Percentiles rank a stretch among this genome's conserved stretches.
Evolutionary conservation across 2,888 invertebrate species (phyloP).

Genomic region (Mythimna albipuncta): DNA sequence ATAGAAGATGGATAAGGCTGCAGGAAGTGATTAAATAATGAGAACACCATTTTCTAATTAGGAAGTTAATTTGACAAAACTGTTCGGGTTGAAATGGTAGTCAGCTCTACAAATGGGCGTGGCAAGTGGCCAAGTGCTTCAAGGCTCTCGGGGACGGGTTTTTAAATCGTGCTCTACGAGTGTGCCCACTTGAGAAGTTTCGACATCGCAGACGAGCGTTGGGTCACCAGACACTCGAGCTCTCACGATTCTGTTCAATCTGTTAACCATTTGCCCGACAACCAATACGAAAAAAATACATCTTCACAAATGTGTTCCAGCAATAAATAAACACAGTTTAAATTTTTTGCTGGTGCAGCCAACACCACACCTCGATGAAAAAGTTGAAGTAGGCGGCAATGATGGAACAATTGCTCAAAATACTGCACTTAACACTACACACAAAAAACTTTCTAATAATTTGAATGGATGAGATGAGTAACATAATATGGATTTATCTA

Average conservation of each 20-base stretch:
- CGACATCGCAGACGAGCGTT: constrained; percentile 77
- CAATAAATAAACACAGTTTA: constrained; percentile 45
- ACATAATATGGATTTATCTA: constrained; percentile 6
- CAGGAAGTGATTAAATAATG: constrained; percentile 24
- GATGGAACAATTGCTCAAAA: constrained; percentile 34
- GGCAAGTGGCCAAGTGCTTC: constrained; percentile 85
- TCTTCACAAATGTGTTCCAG: constrained; percentile 59
- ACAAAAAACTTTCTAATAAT: constrained; percentile 45
- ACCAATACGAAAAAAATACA: constrained; percentile 55
- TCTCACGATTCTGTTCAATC: constrained; percentile 70
- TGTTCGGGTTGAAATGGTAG: constrained; percentile 68
- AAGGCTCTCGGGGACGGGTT: constrained; percentile 85
- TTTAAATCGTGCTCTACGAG: constrained; percentile 82
- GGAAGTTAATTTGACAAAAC: constrained; percentile 62
- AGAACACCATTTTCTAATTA: constrained; percentile 58
- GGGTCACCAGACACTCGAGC: constrained; percentile 70
- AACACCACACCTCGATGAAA: constrained; percentile 18
- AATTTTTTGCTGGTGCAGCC: constrained; percentile 26
- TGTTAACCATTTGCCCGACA: constrained; percentile 68
- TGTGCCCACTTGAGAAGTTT: constrained; percentile 83
- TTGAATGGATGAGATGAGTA: constrained; percentile 23
- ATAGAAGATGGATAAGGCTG: not conserved
- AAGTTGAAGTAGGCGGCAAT: constrained; percentile 22
- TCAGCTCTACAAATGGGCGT: constrained; percentile 82
- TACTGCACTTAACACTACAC: constrained; percentile 3